Base-by-base conservation (phyloP, 2,797 vertebrate genomes). In the Cetoscarus ocellatus region DNA sequence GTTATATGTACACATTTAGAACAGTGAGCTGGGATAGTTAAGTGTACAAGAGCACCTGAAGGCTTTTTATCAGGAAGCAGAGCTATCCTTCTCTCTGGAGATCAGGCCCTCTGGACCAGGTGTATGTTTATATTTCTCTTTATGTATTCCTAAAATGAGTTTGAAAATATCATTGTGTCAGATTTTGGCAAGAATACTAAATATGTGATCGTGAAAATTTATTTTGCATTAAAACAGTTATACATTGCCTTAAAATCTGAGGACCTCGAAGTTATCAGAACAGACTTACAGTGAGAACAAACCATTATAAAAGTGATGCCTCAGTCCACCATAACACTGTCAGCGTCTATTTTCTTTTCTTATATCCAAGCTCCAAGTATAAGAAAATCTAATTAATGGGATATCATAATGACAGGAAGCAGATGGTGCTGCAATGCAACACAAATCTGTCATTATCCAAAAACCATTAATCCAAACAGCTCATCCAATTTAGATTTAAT, bases 401-500 rank as follows among this genome's bases (percentile, higher is more conserved):
- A 67, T 40, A 68, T 73, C 44, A 67, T 34, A 11, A 60, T 55
- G 64, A 67, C 47, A 59, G 77, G 79, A 69, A 58, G 78, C 83
- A 83, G 77, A 86, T 83, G 86, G 73, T 81, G 77, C 38, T 35
- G 79, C 54, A 18, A 67, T 66, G 70, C 77, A 66, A 72, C 69
- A 71, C 61, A 65, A 63, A 74, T 52, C 71, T 78, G 74, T 83
- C 79, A 45, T 8, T 8, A 3, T 40, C 67, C 70, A 79, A 83
- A 72, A 59, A 60, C 44, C 43, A 52, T 79, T 79, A 72, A 55
- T 85, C 73, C 8, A 58, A 39, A 74, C 60, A 52, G 56, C 48
- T 45, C 55, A 65, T n/a, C 49, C 78, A 70, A 80, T 80, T 82
- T 72, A 73, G 61, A 83, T 79, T 61, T 59, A 39, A 64, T 77